phyloP scores from a whole-genome alignment of 2,113 vertebrate genomes.

The Myrmecophaga tridactyla region DNA sequence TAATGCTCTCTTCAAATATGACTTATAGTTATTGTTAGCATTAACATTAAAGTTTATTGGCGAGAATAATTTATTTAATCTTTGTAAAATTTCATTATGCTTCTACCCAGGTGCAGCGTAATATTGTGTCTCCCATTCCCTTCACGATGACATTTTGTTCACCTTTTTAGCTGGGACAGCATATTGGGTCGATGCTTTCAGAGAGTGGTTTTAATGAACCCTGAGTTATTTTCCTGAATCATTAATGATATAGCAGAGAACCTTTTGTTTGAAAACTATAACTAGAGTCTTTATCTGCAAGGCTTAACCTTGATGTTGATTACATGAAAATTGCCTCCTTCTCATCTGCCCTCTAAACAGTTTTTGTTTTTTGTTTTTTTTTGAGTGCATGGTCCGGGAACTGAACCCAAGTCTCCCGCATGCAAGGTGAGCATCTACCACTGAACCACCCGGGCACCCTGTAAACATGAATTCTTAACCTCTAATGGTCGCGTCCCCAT shows the following conservation, averaged over 20 bases:
- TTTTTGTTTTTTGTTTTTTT: too few species aligned
- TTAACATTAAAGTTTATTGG: neutral
- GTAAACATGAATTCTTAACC: neutral
- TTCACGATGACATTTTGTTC: neutral
- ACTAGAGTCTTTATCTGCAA: neutral
- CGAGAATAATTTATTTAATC: neutral
- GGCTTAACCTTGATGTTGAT: neutral
- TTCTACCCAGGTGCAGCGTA: neutral
- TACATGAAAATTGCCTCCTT: neutral
- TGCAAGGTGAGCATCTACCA: too few species aligned
- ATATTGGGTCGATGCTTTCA: neutral
- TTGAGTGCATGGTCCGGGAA: too few species aligned
- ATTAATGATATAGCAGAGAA: neutral
- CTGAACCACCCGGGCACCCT: too few species aligned
- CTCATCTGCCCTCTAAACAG: neutral
- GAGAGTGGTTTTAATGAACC: neutral
- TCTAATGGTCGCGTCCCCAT: neutral
- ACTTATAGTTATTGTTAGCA: neutral
- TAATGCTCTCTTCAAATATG: neutral
- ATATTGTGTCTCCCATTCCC: too few species aligned
- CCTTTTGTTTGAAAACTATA: neutral
- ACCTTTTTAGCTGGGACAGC: neutral
- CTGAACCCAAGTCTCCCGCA: too few species aligned
- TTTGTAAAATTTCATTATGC: neutral
- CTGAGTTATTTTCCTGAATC: conserved; percentile 24